These are phyloP conservation scores for Aramus guarauna DNA, from an alignment of 2,113 vertebrate genomes.

Conservation along the genomic window DNA sequence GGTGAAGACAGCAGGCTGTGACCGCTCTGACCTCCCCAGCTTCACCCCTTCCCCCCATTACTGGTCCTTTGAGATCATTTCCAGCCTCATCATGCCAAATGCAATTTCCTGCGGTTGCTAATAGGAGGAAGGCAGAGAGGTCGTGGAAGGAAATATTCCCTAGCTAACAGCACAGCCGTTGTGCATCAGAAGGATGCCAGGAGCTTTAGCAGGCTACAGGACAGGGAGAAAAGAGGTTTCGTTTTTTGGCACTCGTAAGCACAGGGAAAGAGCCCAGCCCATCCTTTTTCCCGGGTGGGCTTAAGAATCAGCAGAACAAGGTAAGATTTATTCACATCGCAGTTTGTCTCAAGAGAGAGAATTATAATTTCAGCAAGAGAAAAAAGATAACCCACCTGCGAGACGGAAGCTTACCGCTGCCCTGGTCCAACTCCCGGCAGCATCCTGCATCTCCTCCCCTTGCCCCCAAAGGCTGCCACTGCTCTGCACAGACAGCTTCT, in stretches of 20 bases:
- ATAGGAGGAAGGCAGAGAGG: background rate
- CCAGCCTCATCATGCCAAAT: background rate
- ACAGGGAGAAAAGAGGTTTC: background rate
- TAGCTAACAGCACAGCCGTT: background rate
- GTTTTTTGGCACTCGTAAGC: accelerated
- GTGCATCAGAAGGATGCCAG: background rate
- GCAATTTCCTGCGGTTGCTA: background rate
- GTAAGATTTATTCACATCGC: background rate
- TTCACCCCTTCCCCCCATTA: background rate
- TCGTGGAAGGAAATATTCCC: background rate
- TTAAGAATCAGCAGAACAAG: background rate
- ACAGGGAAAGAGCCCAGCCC: background rate
- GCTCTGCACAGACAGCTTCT: background rate
- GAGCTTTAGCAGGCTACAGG: background rate
- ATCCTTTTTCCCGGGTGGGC: background rate
- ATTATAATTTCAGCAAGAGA: background rate
- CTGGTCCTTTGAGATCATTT: background rate
- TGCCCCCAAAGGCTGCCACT: accelerated
- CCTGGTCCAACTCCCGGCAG: background rate
- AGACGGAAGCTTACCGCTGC: background rate
- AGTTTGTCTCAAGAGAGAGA: background rate
- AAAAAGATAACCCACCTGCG: background rate
- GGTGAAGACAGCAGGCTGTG: background rate
- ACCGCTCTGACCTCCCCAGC: accelerated
- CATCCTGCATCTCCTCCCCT: background rate